phyloP scores from a whole-genome alignment of 30 jellyfish, hydroid and myxozoan genomes.

The Aurelia sp. region DNA sequence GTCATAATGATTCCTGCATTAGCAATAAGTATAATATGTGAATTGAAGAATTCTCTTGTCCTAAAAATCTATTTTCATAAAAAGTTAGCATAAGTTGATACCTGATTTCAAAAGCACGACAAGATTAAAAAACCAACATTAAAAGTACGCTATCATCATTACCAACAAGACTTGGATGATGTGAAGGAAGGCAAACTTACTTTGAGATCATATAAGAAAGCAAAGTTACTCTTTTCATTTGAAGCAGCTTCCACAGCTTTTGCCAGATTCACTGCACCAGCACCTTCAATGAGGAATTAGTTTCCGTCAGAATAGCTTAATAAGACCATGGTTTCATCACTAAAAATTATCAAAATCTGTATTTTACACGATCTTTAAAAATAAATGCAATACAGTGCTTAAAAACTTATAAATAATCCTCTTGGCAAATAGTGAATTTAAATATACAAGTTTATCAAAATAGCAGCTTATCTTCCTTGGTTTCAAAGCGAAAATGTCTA shows the following conservation, averaged over 20 bases:
- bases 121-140: not conserved
- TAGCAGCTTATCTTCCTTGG: too few species aligned
- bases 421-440: not conserved
- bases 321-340: too few species aligned
- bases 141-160: not conserved
- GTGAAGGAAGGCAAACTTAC: conserved; percentile 15
- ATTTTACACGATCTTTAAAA: too few species aligned
- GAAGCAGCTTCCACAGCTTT: conserved; percentile 83
- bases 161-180: too few species aligned
- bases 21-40: too few species aligned
- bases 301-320: not conserved
- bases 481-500: not conserved
- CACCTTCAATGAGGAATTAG: conserved; percentile 43
- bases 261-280: conserved; percentile 89
- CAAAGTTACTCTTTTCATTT: conserved; percentile 52
- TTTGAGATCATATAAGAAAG: conserved; percentile 81
- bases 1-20: too few species aligned
- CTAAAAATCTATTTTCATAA: too few species aligned
- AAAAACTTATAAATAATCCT: not conserved
- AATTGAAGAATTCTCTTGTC: too few species aligned
- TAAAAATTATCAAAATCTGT: too few species aligned
- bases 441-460: not conserved
- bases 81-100: too few species aligned
- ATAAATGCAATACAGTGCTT: too few species aligned
- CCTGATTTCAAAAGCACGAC: too few species aligned